phyloP scores from a whole-genome alignment of 2,888 invertebrate species.

The Ligdia adustata region DNA sequence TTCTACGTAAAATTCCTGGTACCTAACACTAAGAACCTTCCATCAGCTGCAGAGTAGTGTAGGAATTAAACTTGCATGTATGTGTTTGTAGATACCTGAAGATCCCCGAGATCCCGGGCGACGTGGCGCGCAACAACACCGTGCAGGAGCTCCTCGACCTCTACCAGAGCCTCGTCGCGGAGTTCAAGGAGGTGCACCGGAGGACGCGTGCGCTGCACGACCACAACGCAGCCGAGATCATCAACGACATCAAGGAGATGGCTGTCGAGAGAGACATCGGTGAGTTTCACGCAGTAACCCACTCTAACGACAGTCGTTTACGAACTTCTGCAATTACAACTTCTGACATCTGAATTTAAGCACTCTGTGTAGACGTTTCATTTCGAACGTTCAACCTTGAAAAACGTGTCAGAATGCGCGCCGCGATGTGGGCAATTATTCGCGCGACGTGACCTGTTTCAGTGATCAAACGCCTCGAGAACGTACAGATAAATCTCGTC shows the following conservation, averaged over 20 bases:
- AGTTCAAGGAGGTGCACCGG: constrained; percentile 92
- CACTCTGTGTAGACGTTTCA: no score
- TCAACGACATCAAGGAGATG: constrained; percentile 93
- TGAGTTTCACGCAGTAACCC: constrained; percentile 53
- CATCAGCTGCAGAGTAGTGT: no score
- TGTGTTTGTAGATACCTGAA: constrained; percentile 69
- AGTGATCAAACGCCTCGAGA: constrained; percentile 80
- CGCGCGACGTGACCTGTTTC: constrained; percentile 43
- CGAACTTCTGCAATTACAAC: constrained; percentile 41
- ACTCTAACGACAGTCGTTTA: constrained; percentile 57
- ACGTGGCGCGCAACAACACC: constrained; percentile 89
- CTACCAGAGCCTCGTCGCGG: constrained; percentile 90
- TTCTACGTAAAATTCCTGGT: no score
- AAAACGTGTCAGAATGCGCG: constrained; percentile 29
- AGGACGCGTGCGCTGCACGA: constrained; percentile 86
- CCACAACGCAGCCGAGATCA: constrained; percentile 90
- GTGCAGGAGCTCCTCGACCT: constrained; percentile 88
- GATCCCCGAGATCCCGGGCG: constrained; percentile 88
- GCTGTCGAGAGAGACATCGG: constrained; percentile 93
- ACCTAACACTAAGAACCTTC: no score
- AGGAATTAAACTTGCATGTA: no score
- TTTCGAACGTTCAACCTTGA: constrained; percentile 32
- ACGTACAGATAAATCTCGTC: constrained; percentile 85
- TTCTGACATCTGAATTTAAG: constrained; percentile 41
- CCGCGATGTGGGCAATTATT: constrained; percentile 34